phyloP scores from a whole-genome alignment of 2,797 vertebrate genomes.

The Chloroceryle amazona region DNA sequence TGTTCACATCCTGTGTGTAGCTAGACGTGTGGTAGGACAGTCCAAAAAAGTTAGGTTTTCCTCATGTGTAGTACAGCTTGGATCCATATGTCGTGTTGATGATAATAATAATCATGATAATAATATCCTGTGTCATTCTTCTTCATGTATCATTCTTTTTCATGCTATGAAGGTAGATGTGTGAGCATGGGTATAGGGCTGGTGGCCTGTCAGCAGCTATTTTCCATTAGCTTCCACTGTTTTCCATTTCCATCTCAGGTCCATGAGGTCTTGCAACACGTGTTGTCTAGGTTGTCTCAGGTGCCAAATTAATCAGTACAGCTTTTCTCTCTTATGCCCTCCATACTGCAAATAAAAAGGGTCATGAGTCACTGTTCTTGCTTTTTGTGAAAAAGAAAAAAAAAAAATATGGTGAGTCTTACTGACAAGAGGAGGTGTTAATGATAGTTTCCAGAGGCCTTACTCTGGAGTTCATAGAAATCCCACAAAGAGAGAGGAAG shows the following conservation, averaged over 20 bases:
- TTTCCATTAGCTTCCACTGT: not conserved
- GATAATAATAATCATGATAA: not conserved
- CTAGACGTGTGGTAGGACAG: not conserved
- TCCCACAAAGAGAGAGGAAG: not conserved
- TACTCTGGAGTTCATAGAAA: not conserved
- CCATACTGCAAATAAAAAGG: not conserved
- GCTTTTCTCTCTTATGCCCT: not conserved
- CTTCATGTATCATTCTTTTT: not conserved
- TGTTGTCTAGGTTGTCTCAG: accelerated
- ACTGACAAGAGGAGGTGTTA: not conserved
- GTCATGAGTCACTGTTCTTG: too few species aligned
- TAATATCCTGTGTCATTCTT: not conserved
- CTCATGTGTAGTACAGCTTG: not conserved
- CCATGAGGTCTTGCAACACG: not conserved
- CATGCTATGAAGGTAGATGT: too few species aligned
- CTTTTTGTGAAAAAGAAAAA: too few species aligned
- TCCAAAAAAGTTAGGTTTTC: not conserved
- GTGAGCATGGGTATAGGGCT: not conserved
- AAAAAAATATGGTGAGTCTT: not conserved
- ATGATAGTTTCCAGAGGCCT: not conserved
- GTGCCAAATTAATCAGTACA: not conserved
- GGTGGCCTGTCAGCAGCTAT: not conserved
- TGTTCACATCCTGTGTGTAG: not conserved
- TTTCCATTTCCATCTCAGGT: not conserved
- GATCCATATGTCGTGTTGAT: not conserved